Percentiles rank a stretch among this genome's conserved stretches.
Evolutionary conservation across 2,797 vertebrate genomes (phyloP).

Genomic region (Sebastes taczanowskii): DNA sequence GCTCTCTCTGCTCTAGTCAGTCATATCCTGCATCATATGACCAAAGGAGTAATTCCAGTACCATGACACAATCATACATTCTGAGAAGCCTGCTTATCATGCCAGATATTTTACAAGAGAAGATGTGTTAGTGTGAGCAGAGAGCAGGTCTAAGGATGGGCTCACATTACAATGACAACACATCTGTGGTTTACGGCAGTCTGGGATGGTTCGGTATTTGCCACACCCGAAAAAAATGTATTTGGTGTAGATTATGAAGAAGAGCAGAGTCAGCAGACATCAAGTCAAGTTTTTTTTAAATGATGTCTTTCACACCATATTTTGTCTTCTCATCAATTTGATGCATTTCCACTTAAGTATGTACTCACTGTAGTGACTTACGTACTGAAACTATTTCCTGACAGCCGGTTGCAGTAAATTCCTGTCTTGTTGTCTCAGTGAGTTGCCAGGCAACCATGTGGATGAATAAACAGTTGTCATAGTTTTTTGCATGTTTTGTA

Average conservation of each 20-base stretch:
- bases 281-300: background rate
- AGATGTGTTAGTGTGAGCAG: slow-evolving; percentile 8
- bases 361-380: background rate
- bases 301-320: background rate
- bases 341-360: background rate
- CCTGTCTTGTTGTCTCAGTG: background rate
- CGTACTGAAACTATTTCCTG: background rate
- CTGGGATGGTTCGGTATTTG: background rate
- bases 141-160: slow-evolving; percentile 30
- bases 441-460: background rate
- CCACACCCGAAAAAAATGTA: slow-evolving; percentile 26
- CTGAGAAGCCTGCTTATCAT: background rate
- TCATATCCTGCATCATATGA: background rate
- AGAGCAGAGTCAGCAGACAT: background rate
- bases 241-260: background rate
- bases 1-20: background rate
- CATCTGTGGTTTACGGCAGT: slow-evolving; percentile 46
- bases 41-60: background rate
- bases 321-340: background rate
- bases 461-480: background rate
- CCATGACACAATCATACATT: background rate
- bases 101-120: background rate
- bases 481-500: background rate
- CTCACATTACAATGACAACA: slow-evolving; percentile 38
- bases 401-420: background rate